phyloP scores from a whole-genome alignment of 2,888 invertebrate genomes.

The Apocheima hispidaria region DNA sequence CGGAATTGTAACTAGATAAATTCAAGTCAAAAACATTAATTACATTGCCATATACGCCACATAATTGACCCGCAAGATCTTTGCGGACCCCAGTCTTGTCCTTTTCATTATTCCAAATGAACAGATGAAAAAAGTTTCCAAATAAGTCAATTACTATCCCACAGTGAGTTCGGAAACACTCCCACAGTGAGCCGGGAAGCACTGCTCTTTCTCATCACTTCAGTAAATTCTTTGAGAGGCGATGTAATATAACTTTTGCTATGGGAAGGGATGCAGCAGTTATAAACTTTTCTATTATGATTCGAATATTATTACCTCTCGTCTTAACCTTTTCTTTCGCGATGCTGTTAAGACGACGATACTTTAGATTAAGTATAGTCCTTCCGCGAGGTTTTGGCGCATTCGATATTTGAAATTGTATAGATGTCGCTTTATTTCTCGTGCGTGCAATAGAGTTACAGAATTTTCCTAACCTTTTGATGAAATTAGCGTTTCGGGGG shows the following conservation, averaged over 20 bases:
- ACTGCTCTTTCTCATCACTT: slow-evolving; percentile 18
- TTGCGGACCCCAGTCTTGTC: slow-evolving; percentile 1
- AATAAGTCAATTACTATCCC: slow-evolving; percentile 28
- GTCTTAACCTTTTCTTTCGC: too few species aligned
- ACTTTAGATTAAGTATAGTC: too few species aligned
- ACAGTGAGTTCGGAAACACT: slow-evolving; percentile 16
- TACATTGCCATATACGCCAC: not conserved
- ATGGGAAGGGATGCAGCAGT: slow-evolving; percentile 11
- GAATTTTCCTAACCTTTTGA: too few species aligned
- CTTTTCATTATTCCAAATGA: slow-evolving; percentile 31
- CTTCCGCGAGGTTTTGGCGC: too few species aligned
- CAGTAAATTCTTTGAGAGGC: slow-evolving; percentile 18
- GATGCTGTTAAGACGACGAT: too few species aligned
- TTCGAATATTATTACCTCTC: not conserved
- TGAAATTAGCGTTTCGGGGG: too few species aligned
- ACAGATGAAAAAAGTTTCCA: slow-evolving; percentile 31
- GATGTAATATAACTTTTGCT: slow-evolving; percentile 23
- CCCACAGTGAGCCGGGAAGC: not conserved
- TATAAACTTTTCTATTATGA: slow-evolving; percentile 13
- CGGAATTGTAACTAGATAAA: not conserved
- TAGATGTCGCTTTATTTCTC: too few species aligned
- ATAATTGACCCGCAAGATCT: not conserved
- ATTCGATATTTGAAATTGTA: too few species aligned
- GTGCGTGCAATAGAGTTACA: too few species aligned
- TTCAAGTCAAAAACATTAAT: not conserved